phyloP scores from a whole-genome alignment of 2,888 invertebrate genomes.

The Hermodice carunculata region DNA sequence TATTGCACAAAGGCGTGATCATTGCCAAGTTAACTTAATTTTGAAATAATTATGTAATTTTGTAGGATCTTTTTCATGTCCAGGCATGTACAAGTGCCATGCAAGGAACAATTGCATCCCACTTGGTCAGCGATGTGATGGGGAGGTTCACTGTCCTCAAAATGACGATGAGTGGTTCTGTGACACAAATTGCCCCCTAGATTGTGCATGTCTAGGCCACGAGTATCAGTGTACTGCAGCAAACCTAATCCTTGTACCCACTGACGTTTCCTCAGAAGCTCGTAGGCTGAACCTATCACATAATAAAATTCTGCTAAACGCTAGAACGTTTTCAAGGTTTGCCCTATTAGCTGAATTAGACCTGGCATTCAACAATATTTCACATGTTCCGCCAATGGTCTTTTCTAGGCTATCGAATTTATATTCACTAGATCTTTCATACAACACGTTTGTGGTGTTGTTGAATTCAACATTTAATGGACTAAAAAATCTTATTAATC shows the following conservation, averaged over 20 bases:
- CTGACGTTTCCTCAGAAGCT: neutral
- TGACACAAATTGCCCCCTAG: neutral
- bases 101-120: neutral
- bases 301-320: neutral
- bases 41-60: too few relatives aligned
- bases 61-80: neutral
- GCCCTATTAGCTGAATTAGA: neutral
- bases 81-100: neutral
- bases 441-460: neutral
- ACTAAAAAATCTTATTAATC: neutral
- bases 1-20: too few relatives aligned
- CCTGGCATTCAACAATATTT: neutral
- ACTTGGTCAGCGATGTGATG: neutral
- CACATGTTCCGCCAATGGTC: neutral
- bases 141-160: neutral
- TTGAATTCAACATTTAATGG: neutral
- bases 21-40: too few relatives aligned
- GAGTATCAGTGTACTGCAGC: neutral
- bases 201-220: neutral
- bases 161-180: conserved; percentile 14
- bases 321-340: neutral
- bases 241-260: neutral
- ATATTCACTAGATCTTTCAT: neutral
- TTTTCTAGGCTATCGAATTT: neutral
- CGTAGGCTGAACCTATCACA: neutral